These are phyloP conservation scores for Calonectris borealis DNA, from an alignment of 2,113 vertebrate genomes.

Conservation along the genomic window DNA sequence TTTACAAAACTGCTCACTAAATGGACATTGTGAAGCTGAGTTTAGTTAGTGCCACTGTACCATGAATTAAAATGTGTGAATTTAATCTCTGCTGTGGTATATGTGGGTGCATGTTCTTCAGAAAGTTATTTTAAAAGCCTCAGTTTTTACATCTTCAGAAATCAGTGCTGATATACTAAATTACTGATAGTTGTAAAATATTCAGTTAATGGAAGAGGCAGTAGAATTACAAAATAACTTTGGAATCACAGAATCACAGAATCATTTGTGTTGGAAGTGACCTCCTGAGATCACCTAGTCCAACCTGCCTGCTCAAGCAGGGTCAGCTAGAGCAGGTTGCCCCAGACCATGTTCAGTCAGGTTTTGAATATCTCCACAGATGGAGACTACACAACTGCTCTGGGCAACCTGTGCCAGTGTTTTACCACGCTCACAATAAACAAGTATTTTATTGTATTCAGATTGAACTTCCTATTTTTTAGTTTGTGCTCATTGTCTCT, in stretches of 20 bases:
- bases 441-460: not conserved
- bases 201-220: not conserved
- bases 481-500: not conserved
- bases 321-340: not conserved
- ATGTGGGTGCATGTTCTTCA: too few species aligned
- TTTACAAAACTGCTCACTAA: not conserved
- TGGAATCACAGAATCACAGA: not conserved
- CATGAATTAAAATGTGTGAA: not conserved
- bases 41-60: not conserved
- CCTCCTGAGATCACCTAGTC: not conserved
- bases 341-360: rapidly evolving
- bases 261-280: not conserved
- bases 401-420: not conserved
- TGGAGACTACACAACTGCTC: not conserved
- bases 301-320: not conserved
- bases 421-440: not conserved
- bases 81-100: not conserved
- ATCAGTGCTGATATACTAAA: not conserved
- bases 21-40: not conserved
- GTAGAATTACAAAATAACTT: not conserved
- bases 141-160: not conserved
- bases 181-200: not conserved
- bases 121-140: too few species aligned
- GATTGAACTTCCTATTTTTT: not conserved
- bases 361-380: not conserved